Percentiles rank a stretch among this genome's conserved stretches.
These are phyloP conservation scores for Craterocephalus amniculus DNA, from an alignment of 2,797 vertebrate species.

Conservation along the genomic window DNA sequence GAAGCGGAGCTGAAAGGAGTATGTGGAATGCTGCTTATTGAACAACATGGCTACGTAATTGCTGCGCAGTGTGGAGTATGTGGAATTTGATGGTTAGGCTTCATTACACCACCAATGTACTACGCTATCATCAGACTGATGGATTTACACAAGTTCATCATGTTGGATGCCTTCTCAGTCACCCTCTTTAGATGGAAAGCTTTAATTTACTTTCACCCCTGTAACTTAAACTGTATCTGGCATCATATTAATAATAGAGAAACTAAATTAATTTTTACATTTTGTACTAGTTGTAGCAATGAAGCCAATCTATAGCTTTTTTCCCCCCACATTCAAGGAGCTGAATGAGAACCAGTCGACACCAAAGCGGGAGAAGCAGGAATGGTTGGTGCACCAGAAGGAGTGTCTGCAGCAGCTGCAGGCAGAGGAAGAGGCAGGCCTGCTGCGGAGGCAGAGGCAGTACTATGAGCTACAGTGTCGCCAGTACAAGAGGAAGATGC, in stretches of 20 bases:
- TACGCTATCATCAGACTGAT: neutral
- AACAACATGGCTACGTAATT: too few species aligned
- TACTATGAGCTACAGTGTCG: constrained; percentile 93
- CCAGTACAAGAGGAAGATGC: constrained; percentile 94
- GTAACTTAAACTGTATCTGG: neutral
- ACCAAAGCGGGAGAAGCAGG: constrained; percentile 93
- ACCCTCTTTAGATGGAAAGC: neutral
- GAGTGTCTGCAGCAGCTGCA: constrained; percentile 93
- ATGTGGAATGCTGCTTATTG: too few species aligned
- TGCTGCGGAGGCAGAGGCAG: constrained; percentile 90
- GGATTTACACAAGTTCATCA: neutral
- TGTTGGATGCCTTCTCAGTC: neutral
- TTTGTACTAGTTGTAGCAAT: neutral
- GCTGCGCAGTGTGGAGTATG: too few species aligned
- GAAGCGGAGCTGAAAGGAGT: too few species aligned
- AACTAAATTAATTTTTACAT: neutral
- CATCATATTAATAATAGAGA: neutral
- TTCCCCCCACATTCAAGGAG: constrained; percentile 76
- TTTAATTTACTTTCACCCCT: neutral
- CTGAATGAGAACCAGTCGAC: constrained; percentile 95
- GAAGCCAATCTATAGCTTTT: neutral
- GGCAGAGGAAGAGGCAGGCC: constrained; percentile 90
- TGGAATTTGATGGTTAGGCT: too few species aligned
- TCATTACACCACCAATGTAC: neutral
- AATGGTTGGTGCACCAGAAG: constrained; percentile 94